Evolutionary conservation across 2,797 vertebrate genomes (phyloP).

Genomic region (Serranus cabrilla): DNA sequence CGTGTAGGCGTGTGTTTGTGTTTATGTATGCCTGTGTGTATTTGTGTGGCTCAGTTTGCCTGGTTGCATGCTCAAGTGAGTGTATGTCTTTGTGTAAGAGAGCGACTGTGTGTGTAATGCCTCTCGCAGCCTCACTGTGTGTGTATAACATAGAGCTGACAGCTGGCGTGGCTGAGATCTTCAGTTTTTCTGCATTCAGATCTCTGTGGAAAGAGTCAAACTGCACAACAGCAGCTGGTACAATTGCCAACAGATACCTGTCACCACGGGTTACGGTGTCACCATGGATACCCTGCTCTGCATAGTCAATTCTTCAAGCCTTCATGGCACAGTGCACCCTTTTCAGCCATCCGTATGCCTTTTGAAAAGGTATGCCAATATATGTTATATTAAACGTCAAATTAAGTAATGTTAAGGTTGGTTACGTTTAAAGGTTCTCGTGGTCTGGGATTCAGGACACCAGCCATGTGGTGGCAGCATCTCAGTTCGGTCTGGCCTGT

Average conservation of each 20-base stretch:
- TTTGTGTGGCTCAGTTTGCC: constrained; percentile 46
- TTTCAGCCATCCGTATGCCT: constrained; percentile 12
- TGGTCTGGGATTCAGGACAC: background rate
- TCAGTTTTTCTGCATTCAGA: constrained; percentile 48
- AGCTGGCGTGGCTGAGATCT: constrained; percentile 66
- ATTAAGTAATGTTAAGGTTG: background rate
- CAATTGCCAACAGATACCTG: constrained; percentile 54
- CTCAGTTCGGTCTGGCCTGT: background rate
- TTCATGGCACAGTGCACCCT: background rate
- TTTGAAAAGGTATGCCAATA: background rate
- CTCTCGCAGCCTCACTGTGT: constrained; percentile 49
- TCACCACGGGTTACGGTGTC: constrained; percentile 58
- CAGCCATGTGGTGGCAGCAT: background rate
- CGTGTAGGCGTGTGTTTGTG: constrained; percentile 60
- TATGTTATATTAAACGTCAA: background rate
- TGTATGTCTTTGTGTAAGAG: constrained; percentile 27
- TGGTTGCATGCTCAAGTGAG: constrained; percentile 42
- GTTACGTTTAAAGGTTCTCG: background rate
- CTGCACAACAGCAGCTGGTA: constrained; percentile 59
- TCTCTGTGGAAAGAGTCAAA: constrained; percentile 70
- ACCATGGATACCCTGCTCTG: constrained; percentile 50
- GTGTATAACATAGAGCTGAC: constrained; percentile 64
- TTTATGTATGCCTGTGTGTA: constrained; percentile 50
- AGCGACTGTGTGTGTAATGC: constrained; percentile 56
- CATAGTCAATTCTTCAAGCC: constrained; percentile 7